Percentiles rank a stretch among this genome's conserved stretches.
Conservation (phyloP, 2,113 vertebrate genomes). For the Procavia capensis region DNA sequence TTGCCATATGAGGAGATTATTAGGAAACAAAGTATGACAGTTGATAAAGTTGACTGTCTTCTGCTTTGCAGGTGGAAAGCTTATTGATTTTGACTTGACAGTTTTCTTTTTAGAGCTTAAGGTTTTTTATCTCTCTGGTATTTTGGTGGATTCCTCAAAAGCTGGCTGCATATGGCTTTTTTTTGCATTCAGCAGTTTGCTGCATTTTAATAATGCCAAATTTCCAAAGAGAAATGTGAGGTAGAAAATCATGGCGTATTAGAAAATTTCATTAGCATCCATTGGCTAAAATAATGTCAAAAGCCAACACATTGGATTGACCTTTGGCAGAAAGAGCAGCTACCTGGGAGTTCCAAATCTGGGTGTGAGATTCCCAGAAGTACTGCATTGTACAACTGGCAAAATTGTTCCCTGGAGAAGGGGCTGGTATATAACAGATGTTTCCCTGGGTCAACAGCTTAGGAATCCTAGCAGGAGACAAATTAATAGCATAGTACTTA, state of each 20-base stretch:
- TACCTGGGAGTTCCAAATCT: constrained; percentile 79
- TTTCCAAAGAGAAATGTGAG: neutral
- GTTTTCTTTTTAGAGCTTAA: neutral
- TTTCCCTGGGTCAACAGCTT: neutral
- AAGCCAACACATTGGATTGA: constrained; percentile 72
- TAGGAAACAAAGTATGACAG: neutral
- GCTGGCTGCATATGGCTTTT: neutral
- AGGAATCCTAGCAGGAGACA: neutral
- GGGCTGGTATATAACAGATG: constrained; percentile 19
- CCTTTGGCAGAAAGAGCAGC: constrained; percentile 71
- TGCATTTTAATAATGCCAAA: constrained; percentile 48
- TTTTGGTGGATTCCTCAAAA: neutral
- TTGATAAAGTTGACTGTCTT: neutral
- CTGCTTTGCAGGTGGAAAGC: neutral
- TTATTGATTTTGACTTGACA: neutral
- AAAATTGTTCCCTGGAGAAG: constrained; percentile 64
- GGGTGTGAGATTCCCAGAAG: constrained; percentile 22
- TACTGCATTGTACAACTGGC: constrained; percentile 33
- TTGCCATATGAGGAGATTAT: neutral
- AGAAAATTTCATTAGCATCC: constrained; percentile 78
- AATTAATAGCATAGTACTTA: neutral
- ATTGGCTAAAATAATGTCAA: constrained; percentile 63
- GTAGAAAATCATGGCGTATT: constrained; percentile 43
- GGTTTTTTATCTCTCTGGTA: neutral
- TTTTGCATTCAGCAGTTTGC: constrained; percentile 20